Evolutionary conservation across 2,888 invertebrate species (phyloP).

Genomic region (Drosophila quinaria): DNA sequence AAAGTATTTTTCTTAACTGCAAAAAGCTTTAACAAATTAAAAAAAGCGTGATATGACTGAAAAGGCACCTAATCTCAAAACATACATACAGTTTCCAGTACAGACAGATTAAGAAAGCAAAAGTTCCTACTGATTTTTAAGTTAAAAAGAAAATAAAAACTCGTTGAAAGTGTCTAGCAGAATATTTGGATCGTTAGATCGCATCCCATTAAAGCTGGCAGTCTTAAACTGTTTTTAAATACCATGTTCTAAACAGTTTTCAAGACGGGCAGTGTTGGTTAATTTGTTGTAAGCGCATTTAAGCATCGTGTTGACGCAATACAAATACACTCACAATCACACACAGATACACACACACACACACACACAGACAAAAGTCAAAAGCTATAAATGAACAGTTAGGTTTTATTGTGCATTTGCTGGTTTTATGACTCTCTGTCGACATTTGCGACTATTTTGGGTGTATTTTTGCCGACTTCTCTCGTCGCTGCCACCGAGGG

Average conservation of each 20-base stretch:
- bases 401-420: slow-evolving; percentile 69
- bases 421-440: slow-evolving; percentile 64
- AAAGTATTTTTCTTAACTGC: background rate
- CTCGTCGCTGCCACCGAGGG: background rate
- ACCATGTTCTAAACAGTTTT: background rate
- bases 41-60: background rate
- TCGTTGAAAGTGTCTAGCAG: no score
- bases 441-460: slow-evolving; percentile 54
- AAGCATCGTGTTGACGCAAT: slow-evolving; percentile 15
- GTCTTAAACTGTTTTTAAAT: background rate
- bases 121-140: no score
- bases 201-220: background rate
- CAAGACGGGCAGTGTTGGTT: slow-evolving; percentile 6
- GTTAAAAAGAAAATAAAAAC: no score
- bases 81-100: no score
- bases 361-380: slow-evolving; percentile 17
- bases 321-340: background rate
- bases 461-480: slow-evolving; percentile 12
- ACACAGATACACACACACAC: background rate
- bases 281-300: slow-evolving; percentile 22
- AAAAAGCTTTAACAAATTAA: background rate
- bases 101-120: no score
- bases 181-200: background rate
- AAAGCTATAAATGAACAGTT: slow-evolving; percentile 66
- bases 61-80: no score